Conservation (phyloP, 1,140 invertebrate species). For the Caenorhabditis remanei region DNA sequence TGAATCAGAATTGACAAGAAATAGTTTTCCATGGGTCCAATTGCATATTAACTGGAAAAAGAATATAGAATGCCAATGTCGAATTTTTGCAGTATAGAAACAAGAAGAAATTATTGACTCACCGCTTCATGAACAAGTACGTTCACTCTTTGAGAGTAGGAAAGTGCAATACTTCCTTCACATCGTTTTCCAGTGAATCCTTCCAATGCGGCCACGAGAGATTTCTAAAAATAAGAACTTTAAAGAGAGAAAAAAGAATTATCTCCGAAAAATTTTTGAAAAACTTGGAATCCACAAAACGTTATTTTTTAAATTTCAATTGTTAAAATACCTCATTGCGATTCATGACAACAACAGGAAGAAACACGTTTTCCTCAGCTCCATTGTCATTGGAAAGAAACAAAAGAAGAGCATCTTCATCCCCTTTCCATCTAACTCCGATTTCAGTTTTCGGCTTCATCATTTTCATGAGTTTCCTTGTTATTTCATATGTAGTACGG, state of each 20-base stretch:
- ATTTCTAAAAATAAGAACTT: constrained; percentile 5
- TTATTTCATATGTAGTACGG: not conserved
- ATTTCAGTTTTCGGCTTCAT: constrained; percentile 38
- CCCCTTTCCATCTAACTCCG: constrained; percentile 29
- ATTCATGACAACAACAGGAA: constrained; percentile 41
- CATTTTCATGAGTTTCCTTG: not conserved
- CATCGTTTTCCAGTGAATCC: constrained; percentile 43
- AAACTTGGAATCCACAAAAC: too few species aligned
- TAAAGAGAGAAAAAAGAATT: too few species aligned
- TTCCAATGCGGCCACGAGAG: constrained; percentile 8
- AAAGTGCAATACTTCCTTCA: constrained; percentile 10
- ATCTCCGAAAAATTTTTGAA: too few species aligned
- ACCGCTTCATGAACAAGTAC: constrained; percentile 42
- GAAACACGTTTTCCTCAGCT: constrained; percentile 23
- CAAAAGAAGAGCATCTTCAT: constrained; percentile 16
- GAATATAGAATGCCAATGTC: too few species aligned
- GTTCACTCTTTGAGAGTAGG: not conserved
- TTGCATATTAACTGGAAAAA: constrained; percentile 29
- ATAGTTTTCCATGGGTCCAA: constrained; percentile 42
- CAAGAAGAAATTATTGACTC: not conserved
- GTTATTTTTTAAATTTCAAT: not conserved
- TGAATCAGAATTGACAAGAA: constrained; percentile 21
- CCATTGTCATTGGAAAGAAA: constrained; percentile 24
- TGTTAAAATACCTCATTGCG: not conserved
- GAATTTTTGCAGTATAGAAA: not conserved